Conservation (phyloP, 92 coral and sea anemone genomes). For the Bergia puertoricense region DNA sequence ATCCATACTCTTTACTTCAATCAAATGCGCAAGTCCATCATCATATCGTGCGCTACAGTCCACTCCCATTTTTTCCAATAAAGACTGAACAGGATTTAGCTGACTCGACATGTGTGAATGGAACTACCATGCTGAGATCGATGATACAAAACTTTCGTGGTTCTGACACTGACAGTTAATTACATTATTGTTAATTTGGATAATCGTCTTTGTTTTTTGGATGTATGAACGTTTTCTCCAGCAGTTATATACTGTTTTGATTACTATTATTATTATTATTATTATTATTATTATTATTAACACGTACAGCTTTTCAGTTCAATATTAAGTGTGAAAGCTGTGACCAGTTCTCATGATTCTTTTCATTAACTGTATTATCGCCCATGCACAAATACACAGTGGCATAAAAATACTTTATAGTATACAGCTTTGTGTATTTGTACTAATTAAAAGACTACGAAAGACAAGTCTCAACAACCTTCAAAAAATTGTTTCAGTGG, state of each 20-base stretch:
- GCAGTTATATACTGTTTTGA: too few species aligned
- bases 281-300: too few species aligned
- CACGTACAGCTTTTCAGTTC: not conserved
- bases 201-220: not conserved
- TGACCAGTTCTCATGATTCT: not conserved
- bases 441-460: too few species aligned
- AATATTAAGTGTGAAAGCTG: not conserved
- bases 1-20: too few species aligned
- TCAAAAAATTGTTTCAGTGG: not conserved
- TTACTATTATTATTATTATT: too few species aligned
- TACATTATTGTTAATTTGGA: not conserved
- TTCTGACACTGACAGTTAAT: not conserved
- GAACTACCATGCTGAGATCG: too few species aligned
- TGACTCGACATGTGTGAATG: not conserved
- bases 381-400: not conserved
- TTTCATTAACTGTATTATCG: not conserved
- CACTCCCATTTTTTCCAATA: not conserved
- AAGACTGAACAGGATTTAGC: constrained; percentile 20
- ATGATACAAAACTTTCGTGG: not conserved
- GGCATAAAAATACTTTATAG: too few species aligned
- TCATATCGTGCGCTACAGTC: not conserved
- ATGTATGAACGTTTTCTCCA: not conserved
- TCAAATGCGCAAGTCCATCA: not conserved
- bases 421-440: too few species aligned
- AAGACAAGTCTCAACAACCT: not conserved